These are phyloP conservation scores for Zeuzera pyrina DNA, from an alignment of 2,888 invertebrate genomes.

Conservation along the genomic window DNA sequence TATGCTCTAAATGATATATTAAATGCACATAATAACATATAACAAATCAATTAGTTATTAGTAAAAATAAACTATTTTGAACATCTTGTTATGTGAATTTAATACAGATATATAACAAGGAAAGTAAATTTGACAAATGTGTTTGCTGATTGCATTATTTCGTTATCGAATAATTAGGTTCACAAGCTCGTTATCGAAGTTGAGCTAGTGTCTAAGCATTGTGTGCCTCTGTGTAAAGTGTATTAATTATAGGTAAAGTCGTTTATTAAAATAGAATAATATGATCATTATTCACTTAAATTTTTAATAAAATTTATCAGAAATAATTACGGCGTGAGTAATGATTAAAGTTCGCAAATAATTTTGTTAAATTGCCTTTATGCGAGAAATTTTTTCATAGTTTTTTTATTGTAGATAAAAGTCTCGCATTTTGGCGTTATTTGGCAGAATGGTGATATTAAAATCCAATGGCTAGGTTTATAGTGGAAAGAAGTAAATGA, in stretches of 20 bases:
- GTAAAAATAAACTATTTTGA: too few relatives aligned
- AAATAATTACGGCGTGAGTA: constrained; percentile 15
- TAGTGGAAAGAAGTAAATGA: constrained; percentile 36
- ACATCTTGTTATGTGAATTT: too few relatives aligned
- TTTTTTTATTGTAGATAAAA: neutral
- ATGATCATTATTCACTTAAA: constrained; percentile 16
- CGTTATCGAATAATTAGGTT: constrained; percentile 24
- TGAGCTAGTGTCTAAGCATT: constrained; percentile 55
- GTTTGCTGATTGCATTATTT: neutral
- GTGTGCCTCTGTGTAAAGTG: constrained; percentile 69
- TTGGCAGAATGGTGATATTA: constrained; percentile 56
- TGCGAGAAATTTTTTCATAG: constrained; percentile 29
- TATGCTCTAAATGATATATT: too few relatives aligned
- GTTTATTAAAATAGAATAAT: constrained; percentile 21
- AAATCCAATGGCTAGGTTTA: constrained; percentile 54
- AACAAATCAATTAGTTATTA: too few relatives aligned
- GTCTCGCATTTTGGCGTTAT: neutral
- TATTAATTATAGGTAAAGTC: constrained; percentile 35
- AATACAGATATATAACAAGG: too few relatives aligned
- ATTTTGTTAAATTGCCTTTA: constrained; percentile 51
- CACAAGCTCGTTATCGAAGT: constrained; percentile 23
- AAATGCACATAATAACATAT: too few relatives aligned
- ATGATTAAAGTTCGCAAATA: constrained; percentile 33
- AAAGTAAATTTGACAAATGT: too few relatives aligned
- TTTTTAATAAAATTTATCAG: constrained; percentile 1